A percentile compares a stretch with the other conserved stretches of the same genome.
These are phyloP conservation scores for Agelastica alni DNA, from an alignment of 2,888 invertebrate species.

Conservation along the genomic window DNA sequence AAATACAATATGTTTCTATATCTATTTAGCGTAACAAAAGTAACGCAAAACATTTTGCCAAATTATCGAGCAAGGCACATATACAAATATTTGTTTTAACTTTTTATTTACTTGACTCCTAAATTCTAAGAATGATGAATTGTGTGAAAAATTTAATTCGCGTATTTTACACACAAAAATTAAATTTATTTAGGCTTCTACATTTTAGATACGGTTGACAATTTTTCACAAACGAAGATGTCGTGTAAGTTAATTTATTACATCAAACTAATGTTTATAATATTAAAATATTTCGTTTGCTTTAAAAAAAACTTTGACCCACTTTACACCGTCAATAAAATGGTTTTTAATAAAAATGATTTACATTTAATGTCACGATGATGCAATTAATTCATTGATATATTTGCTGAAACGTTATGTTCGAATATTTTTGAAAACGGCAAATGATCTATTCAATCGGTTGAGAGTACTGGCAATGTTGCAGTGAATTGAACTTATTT, in stretches of 20 bases:
- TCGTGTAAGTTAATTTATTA: constrained; percentile 8
- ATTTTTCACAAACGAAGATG: constrained; percentile 3
- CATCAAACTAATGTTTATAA: constrained; percentile 10
- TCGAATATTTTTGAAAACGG: no score
- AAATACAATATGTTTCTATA: no score
- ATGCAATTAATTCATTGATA: no score
- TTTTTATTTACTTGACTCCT: background rate
- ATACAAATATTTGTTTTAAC: background rate
- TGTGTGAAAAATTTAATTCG: background rate
- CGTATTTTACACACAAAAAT: background rate
- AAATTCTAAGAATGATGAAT: background rate
- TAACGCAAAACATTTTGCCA: no score
- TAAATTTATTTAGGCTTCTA: constrained; percentile 1
- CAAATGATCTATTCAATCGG: no score
- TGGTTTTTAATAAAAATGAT: constrained; percentile 7
- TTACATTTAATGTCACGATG: no score
- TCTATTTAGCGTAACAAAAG: no score
- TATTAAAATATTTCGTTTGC: constrained; percentile 14
- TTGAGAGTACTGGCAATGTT: background rate
- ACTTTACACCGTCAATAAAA: constrained; percentile 10
- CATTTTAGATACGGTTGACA: constrained; percentile 7
- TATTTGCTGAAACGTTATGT: no score
- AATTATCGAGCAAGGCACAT: no score
- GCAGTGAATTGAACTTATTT: background rate
- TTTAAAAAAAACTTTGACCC: constrained; percentile 16